Evolutionary conservation across 30 jellyfish, hydroid and myxozoan genomes (phyloP).

Genomic region (Hydra vulgaris): DNA sequence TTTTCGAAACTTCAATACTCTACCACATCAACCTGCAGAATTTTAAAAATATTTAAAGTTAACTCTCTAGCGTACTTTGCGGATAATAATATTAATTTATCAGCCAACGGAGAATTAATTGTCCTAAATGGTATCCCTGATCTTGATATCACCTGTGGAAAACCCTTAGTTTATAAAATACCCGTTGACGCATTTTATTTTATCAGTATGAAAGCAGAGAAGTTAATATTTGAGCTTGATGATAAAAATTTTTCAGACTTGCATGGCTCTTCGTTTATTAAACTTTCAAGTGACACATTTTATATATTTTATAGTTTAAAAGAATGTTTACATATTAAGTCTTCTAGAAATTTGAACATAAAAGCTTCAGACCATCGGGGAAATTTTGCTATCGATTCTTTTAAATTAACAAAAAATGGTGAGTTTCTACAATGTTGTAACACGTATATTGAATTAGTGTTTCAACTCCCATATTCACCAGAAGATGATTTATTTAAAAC

Average conservation of each 20-base stretch:
- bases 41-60: not conserved
- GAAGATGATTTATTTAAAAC: not conserved
- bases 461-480: not conserved
- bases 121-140: constrained; percentile 10
- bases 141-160: constrained; percentile 22
- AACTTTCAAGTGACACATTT: not conserved
- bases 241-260: not conserved
- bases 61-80: not conserved
- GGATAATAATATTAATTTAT: not conserved
- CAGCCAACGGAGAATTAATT: not conserved
- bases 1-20: not conserved
- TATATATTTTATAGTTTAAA: not conserved
- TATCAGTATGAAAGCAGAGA: not conserved
- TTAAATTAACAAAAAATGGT: not conserved
- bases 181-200: constrained; percentile 11
- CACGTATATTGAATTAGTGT: not conserved
- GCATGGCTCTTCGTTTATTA: not conserved
- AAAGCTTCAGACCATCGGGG: constrained; percentile 24
- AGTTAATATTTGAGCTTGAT: not conserved
- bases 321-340: not conserved
- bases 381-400: constrained; percentile 14
- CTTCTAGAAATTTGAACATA: not conserved
- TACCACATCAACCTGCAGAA: not conserved
- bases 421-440: not conserved
- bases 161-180: constrained; percentile 7